phyloP scores from a whole-genome alignment of 2,797 vertebrate species.

The Acestrorhynchus altus region DNA sequence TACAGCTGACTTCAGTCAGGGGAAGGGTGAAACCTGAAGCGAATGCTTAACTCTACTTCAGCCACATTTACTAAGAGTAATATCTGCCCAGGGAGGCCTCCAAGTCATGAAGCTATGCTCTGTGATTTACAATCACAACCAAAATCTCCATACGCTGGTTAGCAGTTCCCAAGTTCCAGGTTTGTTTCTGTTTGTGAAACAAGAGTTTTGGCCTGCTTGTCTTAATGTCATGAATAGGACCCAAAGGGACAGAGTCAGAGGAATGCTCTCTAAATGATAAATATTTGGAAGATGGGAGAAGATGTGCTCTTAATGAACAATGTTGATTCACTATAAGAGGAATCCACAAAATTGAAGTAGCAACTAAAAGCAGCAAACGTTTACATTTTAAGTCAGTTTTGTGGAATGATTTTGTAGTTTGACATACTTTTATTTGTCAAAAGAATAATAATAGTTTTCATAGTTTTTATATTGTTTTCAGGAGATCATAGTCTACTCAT shows the following conservation, averaged over 20 bases:
- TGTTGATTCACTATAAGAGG: too few relatives aligned
- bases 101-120: constrained; percentile 29
- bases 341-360: too few relatives aligned
- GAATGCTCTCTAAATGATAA: not conserved
- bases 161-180: constrained; percentile 5
- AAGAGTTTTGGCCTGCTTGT: not conserved
- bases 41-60: constrained; percentile 38
- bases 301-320: too few relatives aligned
- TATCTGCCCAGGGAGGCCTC: constrained; percentile 10
- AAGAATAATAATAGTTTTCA: too few relatives aligned
- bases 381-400: too few relatives aligned
- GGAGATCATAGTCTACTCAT: too few relatives aligned
- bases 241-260: not conserved
- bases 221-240: too few relatives aligned
- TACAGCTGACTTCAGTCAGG: constrained; percentile 23
- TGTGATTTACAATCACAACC: constrained; percentile 25
- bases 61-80: constrained; percentile 21
- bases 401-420: too few relatives aligned
- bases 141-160: constrained; percentile 3
- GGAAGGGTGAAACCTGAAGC: constrained; percentile 8
- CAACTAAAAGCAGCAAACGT: too few relatives aligned
- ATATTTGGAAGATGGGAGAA: too few relatives aligned
- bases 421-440: too few relatives aligned
- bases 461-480: too few relatives aligned
- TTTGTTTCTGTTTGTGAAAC: constrained; percentile 11